Conservation (phyloP, 2,113 vertebrate genomes). For the Lepisosteus oculatus region DNA sequence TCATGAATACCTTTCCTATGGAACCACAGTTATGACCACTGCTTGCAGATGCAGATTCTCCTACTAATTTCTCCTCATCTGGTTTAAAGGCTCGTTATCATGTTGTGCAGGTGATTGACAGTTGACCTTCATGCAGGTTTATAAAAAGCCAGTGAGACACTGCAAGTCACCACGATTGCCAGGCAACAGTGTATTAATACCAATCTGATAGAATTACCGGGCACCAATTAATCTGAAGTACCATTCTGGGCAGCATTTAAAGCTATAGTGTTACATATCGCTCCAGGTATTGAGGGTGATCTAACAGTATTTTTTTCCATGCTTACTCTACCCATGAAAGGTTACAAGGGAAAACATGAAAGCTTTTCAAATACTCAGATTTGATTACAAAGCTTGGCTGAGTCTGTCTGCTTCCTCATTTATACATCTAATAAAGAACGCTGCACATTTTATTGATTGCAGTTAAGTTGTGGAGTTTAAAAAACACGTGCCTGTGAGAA, state of each 20-base stretch:
- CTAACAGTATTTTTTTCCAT: slow-evolving; percentile 18
- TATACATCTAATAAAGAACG: not conserved
- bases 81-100: slow-evolving; percentile 60
- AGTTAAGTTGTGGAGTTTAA: not conserved
- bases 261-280: slow-evolving; percentile 35
- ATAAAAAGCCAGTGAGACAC: slow-evolving; percentile 43
- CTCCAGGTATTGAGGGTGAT: slow-evolving; percentile 27
- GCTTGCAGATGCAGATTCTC: slow-evolving; percentile 44
- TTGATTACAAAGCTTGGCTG: slow-evolving; percentile 25
- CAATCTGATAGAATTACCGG: slow-evolving; percentile 65
- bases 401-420: slow-evolving; percentile 6
- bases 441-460: not conserved
- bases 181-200: slow-evolving; percentile 60
- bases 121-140: slow-evolving; percentile 66
- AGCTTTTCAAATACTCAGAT: slow-evolving; percentile 24
- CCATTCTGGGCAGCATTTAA: slow-evolving; percentile 39
- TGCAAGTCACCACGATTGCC: slow-evolving; percentile 43
- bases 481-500: no score
- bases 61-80: slow-evolving; percentile 44
- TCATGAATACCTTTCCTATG: slow-evolving; percentile 30
- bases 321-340: slow-evolving; percentile 13
- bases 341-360: slow-evolving; percentile 29
- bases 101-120: slow-evolving; percentile 63
- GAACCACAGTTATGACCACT: slow-evolving; percentile 42
- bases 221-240: slow-evolving; percentile 58